Evolutionary conservation across 2,888 invertebrate species (phyloP).

Genomic region (Epirrhoe alternata): DNA sequence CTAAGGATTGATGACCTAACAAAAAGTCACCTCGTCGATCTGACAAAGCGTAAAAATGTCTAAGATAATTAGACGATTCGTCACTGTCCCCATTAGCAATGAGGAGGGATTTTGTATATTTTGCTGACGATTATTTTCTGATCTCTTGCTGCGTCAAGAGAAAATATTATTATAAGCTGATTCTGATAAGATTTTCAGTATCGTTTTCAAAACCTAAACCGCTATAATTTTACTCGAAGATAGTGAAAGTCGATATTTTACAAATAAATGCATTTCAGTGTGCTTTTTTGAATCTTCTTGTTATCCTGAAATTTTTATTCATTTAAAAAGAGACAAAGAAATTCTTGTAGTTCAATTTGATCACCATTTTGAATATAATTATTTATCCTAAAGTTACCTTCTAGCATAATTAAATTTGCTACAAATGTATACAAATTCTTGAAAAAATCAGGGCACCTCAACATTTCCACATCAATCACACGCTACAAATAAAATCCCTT

Average conservation of each 20-base stretch:
- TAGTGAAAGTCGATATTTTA: no score
- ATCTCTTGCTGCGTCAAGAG: not conserved
- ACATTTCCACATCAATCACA: slow-evolving; percentile 26
- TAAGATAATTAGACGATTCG: slow-evolving; percentile 58
- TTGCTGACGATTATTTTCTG: slow-evolving; percentile 17
- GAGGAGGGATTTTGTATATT: slow-evolving; percentile 43
- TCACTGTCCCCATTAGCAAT: slow-evolving; percentile 53
- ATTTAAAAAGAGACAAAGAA: no score
- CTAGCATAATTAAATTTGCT: no score
- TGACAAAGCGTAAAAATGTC: slow-evolving; percentile 54
- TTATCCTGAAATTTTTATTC: no score
- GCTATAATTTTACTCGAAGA: no score
- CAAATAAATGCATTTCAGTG: no score
- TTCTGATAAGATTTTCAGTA: not conserved
- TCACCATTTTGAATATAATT: no score
- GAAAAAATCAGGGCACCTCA: not conserved
- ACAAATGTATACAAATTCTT: not conserved
- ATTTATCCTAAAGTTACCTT: no score
- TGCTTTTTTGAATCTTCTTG: no score
- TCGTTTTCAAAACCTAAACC: no score
- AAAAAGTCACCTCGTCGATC: slow-evolving; percentile 42
- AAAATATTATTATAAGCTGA: not conserved
- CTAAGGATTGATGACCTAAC: slow-evolving; percentile 40
- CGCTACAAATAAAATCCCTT: slow-evolving; percentile 21
- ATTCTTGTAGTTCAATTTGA: no score